A percentile compares a stretch with the other conserved stretches of the same genome.
Evolutionary conservation across 2,797 vertebrate genomes (phyloP).

Genomic region (Sandelia bainsii): DNA sequence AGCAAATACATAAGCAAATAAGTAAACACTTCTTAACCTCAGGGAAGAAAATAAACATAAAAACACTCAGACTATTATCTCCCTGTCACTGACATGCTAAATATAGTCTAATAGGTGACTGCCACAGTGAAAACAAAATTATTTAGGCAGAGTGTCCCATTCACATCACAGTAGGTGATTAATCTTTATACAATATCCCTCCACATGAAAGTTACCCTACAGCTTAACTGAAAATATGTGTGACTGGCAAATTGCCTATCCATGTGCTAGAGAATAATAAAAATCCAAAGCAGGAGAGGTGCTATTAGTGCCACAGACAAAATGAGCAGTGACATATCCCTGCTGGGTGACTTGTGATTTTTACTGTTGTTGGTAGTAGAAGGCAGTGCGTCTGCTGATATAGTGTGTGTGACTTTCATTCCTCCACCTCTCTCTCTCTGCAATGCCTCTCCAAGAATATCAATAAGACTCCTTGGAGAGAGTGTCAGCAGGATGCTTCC

Average conservation of each 20-base stretch:
- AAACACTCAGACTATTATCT: conserved; percentile 32
- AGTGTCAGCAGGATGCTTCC: conserved; percentile 78
- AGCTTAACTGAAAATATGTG: conserved; percentile 45
- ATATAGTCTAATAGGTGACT: conserved; percentile 14
- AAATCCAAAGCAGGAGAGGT: conserved; percentile 42
- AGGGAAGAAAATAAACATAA: conserved; percentile 10
- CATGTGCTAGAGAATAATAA: conserved; percentile 31
- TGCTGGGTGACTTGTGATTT: conserved; percentile 71
- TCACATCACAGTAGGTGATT: conserved; percentile 38
- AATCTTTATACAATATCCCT: conserved; percentile 36
- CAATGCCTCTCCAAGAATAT: conserved; percentile 79
- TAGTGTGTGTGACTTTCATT: conserved; percentile 70
- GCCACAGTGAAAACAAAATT: conserved; percentile 35
- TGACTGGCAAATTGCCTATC: conserved; percentile 59
- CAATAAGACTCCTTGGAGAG: conserved; percentile 81
- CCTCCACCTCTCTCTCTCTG: conserved; percentile 53
- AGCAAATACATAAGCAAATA: conserved; percentile 6
- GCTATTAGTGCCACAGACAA: conserved; percentile 49
- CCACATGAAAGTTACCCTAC: conserved; percentile 43
- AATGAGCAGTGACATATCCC: conserved; percentile 59
- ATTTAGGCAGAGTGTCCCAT: conserved; percentile 38
- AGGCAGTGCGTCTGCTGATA: conserved; percentile 58
- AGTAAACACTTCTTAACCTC: conserved; percentile 20
- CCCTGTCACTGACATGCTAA: conserved; percentile 7
- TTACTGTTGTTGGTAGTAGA: conserved; percentile 63